These are phyloP conservation scores for Orthonychiurus folsomi DNA, from an alignment of 2,888 invertebrate genomes.

Conservation along the genomic window DNA sequence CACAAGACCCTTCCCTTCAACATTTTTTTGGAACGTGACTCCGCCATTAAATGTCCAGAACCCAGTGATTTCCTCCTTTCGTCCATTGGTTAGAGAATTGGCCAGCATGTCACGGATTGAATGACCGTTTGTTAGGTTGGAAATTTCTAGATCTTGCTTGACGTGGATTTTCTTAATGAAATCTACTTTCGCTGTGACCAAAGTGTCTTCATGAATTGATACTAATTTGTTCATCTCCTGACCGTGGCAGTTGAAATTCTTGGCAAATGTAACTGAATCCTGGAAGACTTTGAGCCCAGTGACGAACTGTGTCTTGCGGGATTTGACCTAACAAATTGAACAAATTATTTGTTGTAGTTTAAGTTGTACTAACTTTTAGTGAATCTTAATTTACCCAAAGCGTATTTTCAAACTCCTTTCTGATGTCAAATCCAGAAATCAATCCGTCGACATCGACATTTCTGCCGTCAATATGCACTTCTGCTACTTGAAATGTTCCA, in stretches of 20 bases:
- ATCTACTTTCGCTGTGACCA: slow-evolving; percentile 16
- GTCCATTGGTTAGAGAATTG: slow-evolving; percentile 19
- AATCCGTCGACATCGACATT: slow-evolving; percentile 16
- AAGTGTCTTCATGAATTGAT: slow-evolving; percentile 14
- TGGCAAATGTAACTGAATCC: slow-evolving; percentile 14
- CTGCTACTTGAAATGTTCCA: slow-evolving; percentile 14
- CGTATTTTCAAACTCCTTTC: slow-evolving; percentile 22
- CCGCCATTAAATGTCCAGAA: slow-evolving; percentile 27
- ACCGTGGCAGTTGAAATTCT: slow-evolving; percentile 23
- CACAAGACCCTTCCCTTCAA: slow-evolving; percentile 18
- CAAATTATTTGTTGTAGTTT: neutral
- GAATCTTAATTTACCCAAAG: slow-evolving; percentile 27
- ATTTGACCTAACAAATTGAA: neutral
- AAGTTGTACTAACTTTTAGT: too few species aligned
- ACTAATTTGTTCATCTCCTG: slow-evolving; percentile 17
- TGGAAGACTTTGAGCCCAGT: slow-evolving; percentile 14
- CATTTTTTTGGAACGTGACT: slow-evolving; percentile 21
- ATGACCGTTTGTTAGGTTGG: slow-evolving; percentile 17
- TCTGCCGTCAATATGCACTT: slow-evolving; percentile 13
- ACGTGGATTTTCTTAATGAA: slow-evolving; percentile 21
- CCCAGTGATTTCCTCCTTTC: slow-evolving; percentile 24
- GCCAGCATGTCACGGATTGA: slow-evolving; percentile 19
- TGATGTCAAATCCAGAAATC: slow-evolving; percentile 16
- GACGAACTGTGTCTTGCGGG: slow-evolving; percentile 1
- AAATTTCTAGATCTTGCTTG: slow-evolving; percentile 15